These are phyloP conservation scores for Oryzias celebensis DNA, from an alignment of 2,113 vertebrate species.

Conservation along the genomic window DNA sequence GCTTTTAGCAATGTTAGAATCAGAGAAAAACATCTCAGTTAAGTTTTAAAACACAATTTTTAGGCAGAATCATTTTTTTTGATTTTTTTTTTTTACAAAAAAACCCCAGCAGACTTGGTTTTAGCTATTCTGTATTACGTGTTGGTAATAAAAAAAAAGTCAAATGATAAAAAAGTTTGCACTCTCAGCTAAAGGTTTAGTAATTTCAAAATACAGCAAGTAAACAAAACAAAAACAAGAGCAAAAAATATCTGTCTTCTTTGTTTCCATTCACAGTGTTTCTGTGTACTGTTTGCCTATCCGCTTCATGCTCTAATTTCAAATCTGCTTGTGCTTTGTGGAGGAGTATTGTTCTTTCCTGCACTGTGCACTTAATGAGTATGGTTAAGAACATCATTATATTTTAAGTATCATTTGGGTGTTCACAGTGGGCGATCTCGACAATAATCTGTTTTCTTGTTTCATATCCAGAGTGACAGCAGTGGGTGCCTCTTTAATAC, in stretches of 20 bases:
- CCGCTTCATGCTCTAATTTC: slow-evolving; percentile 77
- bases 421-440: slow-evolving; percentile 80
- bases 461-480: slow-evolving; percentile 81
- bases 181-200: slow-evolving; percentile 43
- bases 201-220: slow-evolving; percentile 42
- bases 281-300: slow-evolving; percentile 70
- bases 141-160: slow-evolving; percentile 2
- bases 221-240: slow-evolving; percentile 34
- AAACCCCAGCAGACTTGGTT: background rate
- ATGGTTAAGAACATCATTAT: slow-evolving; percentile 83
- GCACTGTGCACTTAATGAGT: slow-evolving; percentile 79
- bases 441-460: slow-evolving; percentile 83
- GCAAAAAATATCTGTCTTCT: slow-evolving; percentile 47
- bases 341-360: slow-evolving; percentile 76
- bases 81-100: no score
- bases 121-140: slow-evolving; percentile 26
- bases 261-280: slow-evolving; percentile 63
- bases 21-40: slow-evolving; percentile 30
- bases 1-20: no score
- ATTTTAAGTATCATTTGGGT: slow-evolving; percentile 84
- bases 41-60: slow-evolving; percentile 20
- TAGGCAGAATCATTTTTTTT: no score
- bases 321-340: slow-evolving; percentile 78
- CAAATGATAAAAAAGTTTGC: no score
- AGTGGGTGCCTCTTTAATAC: slow-evolving; percentile 79